Conservation (phyloP, 1,140 invertebrate genomes). For the Zaprionus davidi region DNA sequence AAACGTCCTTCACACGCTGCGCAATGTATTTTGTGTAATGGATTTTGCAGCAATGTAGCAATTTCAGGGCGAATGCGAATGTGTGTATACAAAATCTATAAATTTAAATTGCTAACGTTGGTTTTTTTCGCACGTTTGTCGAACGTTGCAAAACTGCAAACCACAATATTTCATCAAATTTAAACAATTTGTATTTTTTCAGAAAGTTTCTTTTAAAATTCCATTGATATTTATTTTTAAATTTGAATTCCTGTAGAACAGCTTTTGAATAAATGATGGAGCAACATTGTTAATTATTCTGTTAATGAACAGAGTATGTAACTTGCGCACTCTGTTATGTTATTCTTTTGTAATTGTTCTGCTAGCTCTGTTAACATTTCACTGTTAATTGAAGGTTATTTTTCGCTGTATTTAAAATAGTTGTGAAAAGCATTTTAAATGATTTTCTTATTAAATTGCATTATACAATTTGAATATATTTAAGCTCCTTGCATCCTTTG, state of each 20-base stretch:
- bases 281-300: too few species aligned
- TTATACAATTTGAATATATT: background rate
- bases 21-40: background rate
- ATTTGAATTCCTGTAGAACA: too few species aligned
- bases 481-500: too few species aligned
- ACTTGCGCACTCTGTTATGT: background rate
- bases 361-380: background rate
- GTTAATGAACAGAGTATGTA: too few species aligned
- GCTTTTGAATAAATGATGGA: too few species aligned
- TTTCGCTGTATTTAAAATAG: background rate
- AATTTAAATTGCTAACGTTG: background rate
- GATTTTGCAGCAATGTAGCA: conserved; percentile 6
- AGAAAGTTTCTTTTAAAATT: too few species aligned
- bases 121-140: background rate
- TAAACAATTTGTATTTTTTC: background rate
- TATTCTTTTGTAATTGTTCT: background rate
- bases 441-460: background rate
- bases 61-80: background rate
- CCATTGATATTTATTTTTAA: too few species aligned
- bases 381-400: too few species aligned
- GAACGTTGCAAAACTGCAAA: background rate
- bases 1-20: background rate
- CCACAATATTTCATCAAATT: background rate
- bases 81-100: conserved; percentile 1
- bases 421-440: background rate